These are phyloP conservation scores for Diachrysia chrysitis DNA, from an alignment of 2,888 invertebrate genomes.

Conservation along the genomic window DNA sequence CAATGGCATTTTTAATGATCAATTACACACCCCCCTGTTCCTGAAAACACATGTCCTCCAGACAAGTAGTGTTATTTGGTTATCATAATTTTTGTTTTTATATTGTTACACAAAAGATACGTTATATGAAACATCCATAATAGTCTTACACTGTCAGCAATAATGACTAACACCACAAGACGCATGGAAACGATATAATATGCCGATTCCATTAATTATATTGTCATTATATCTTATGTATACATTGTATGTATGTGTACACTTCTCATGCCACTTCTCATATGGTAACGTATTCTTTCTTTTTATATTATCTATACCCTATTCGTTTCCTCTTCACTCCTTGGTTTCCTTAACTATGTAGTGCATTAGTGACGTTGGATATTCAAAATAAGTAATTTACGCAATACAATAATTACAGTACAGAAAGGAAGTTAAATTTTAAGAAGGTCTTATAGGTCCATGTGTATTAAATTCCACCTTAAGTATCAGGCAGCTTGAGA, in stretches of 20 bases:
- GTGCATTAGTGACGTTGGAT: constrained; percentile 10
- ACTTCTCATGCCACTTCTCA: constrained; percentile 35
- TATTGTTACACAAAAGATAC: constrained; percentile 63
- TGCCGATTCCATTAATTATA: constrained; percentile 70
- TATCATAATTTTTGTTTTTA: constrained; percentile 88
- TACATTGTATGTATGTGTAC: constrained; percentile 29
- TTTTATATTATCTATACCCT: constrained; percentile 31
- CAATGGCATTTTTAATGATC: constrained; percentile 87
- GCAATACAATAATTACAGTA: constrained; percentile 9
- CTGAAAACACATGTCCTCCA: constrained; percentile 64
- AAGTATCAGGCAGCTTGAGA: no score
- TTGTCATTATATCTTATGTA: constrained; percentile 32
- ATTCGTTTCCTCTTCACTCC: constrained; percentile 13
- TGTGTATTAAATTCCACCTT: no score
- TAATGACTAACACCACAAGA: constrained; percentile 42
- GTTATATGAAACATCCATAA: constrained; percentile 57
- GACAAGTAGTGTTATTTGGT: constrained; percentile 40
- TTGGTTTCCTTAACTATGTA: constrained; percentile 6
- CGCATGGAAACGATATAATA: constrained; percentile 41
- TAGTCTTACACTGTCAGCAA: constrained; percentile 80
- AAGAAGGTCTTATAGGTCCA: no score
- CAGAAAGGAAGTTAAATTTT: no score
- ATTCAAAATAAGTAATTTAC: constrained; percentile 15
- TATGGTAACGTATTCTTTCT: constrained; percentile 48
- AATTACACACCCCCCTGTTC: constrained; percentile 64